Evolutionary conservation across 1,140 invertebrate genomes (phyloP).

Genomic region (Trichonephila clavata): DNA sequence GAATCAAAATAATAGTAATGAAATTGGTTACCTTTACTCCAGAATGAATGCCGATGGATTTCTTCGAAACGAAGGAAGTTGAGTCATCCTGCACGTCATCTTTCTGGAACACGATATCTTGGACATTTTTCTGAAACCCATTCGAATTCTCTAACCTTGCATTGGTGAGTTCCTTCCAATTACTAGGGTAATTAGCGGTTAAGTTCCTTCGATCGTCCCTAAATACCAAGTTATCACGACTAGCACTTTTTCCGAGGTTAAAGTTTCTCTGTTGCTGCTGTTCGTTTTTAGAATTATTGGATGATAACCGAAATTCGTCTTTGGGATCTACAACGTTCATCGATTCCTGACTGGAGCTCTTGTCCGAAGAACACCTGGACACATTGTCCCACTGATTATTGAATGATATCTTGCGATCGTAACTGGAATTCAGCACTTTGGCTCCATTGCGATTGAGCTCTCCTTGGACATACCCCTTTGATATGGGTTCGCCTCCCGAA

Average conservation of each 20-base stretch:
- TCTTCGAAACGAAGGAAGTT: constrained; percentile 62
- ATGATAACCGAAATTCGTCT: constrained; percentile 45
- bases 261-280: constrained; percentile 59
- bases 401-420: constrained; percentile 55
- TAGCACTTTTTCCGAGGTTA: constrained; percentile 53
- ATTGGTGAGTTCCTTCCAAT: constrained; percentile 60
- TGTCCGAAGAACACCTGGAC: constrained; percentile 64
- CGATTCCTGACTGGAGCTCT: constrained; percentile 70
- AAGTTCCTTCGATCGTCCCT: constrained; percentile 65
- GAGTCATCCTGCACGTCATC: constrained; percentile 41
- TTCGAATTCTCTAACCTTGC: constrained; percentile 63
- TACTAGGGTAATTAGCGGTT: constrained; percentile 61
- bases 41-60: constrained; percentile 55
- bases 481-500: constrained; percentile 47
- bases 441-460: constrained; percentile 43
- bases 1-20: too few relatives aligned
- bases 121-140: constrained; percentile 46
- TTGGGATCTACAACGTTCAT: constrained; percentile 65
- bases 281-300: constrained; percentile 58
- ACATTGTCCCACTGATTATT: constrained; percentile 58
- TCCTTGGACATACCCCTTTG: constrained; percentile 21
- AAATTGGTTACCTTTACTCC: constrained; percentile 59
- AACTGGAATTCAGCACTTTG: constrained; percentile 43
- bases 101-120: constrained; percentile 54
- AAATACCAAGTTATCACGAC: constrained; percentile 66